Evolutionary conservation across 2,888 invertebrate species (phyloP).

Genomic region (Dorcus parallelipipedus): DNA sequence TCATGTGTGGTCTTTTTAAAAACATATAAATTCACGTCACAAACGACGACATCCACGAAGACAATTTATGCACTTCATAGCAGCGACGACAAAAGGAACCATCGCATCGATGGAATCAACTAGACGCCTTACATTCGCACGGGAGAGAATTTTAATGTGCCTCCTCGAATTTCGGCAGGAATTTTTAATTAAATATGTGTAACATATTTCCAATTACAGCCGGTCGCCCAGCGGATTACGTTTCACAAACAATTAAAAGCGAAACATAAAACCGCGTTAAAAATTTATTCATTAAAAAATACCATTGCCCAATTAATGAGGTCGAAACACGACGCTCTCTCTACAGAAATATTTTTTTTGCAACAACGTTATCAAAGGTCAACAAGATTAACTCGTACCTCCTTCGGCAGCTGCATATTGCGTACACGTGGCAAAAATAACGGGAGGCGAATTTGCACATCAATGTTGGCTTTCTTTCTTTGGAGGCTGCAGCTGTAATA

Average conservation of each 20-base stretch:
- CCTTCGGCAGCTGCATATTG: slow-evolving; percentile 11
- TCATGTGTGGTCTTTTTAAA: slow-evolving; percentile 14
- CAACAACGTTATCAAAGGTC: slow-evolving; percentile 12
- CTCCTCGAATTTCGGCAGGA: no score
- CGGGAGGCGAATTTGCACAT: slow-evolving; percentile 15
- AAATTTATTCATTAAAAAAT: not conserved
- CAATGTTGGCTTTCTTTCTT: slow-evolving; percentile 15
- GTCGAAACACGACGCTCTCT: not conserved
- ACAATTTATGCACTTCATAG: no score
- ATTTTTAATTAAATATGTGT: no score
- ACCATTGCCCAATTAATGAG: not conserved
- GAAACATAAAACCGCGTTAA: not conserved
- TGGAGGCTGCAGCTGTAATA: slow-evolving; percentile 15
- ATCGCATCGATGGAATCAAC: slow-evolving; percentile 1
- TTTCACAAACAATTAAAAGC: not conserved
- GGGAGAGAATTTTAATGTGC: no score
- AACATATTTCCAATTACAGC: no score
- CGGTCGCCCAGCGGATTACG: not conserved
- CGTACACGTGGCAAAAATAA: slow-evolving; percentile 18
- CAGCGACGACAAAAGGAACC: not conserved
- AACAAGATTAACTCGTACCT: slow-evolving; percentile 13
- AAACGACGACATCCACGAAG: slow-evolving; percentile 4
- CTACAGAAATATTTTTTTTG: slow-evolving; percentile 1
- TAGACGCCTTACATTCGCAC: not conserved
- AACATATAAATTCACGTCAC: slow-evolving; percentile 13